Percentiles rank a stretch among this genome's conserved stretches.
phyloP scores from a whole-genome alignment of 2,888 invertebrate genomes.

The Dynastes tityus region DNA sequence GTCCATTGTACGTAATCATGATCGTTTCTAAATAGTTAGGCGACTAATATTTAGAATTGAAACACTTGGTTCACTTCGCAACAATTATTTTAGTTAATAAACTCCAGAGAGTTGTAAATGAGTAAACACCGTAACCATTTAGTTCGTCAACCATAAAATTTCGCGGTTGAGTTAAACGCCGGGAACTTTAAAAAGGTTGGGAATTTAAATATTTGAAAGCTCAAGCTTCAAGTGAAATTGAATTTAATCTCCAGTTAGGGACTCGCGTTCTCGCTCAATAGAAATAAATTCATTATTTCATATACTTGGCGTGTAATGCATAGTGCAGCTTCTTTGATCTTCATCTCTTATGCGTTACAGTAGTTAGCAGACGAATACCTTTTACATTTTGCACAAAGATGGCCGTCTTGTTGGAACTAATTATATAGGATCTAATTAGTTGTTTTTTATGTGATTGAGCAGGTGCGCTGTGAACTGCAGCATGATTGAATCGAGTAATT shows the following conservation, averaged over 20 bases:
- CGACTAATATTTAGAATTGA: no score
- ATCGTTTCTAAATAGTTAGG: no score
- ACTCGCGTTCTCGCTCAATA: not conserved
- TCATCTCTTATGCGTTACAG: not conserved
- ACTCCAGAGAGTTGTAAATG: not conserved
- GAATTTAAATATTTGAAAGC: conserved; percentile 31
- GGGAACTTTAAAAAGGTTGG: conserved; percentile 22
- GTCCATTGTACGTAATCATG: no score
- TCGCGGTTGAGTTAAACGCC: not conserved
- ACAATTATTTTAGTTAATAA: conserved; percentile 3
- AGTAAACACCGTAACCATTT: not conserved
- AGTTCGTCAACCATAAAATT: conserved; percentile 14
- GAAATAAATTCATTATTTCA: conserved; percentile 36
- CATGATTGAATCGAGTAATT: no score
- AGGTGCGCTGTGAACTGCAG: not conserved
- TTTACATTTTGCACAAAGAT: not conserved
- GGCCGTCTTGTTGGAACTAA: no score
- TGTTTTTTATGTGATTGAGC: not conserved
- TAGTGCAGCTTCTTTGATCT: conserved; percentile 15
- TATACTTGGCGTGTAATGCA: not conserved
- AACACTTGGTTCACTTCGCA: no score
- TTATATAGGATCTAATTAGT: not conserved
- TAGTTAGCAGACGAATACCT: not conserved
- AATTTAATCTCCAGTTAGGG: conserved; percentile 19
- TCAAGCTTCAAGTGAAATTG: conserved; percentile 20